Base-by-base conservation (phyloP, 2,113 vertebrate species). In the Merops nubicus region DNA sequence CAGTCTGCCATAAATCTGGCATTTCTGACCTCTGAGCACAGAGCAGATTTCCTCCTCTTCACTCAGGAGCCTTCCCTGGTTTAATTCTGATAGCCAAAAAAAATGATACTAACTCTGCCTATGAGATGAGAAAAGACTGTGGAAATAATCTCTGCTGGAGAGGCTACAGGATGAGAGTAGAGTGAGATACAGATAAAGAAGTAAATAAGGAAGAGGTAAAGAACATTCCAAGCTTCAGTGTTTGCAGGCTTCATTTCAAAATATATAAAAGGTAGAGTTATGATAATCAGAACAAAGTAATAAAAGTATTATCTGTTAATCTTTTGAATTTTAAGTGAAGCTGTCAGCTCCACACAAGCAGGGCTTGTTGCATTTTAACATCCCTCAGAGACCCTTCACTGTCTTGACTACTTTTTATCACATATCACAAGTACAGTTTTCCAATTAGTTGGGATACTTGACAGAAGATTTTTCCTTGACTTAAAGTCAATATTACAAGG, bases 261-360 rank as follows among this genome's bases (percentile, higher is more conserved):
- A 92, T 76, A 90, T 4, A 78, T 57, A 65, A 93, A 94, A 77
- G 36, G 53, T 11, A 57, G 65, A 73, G 26, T 79, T 78, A 47
- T 75, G 82, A 60, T 78, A 88, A 83, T 69, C 64, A 75, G 65
- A 77, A 34, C 6, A 38, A 56, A 86, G 43, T 85, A 76, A 92
- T 82, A 79, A 60, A 60, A 93, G 85, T 25, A 69, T 78, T 95
- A 75, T 85, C 85, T 93, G 77, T 69, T 81, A 92, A 89, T 84
- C 59, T 73, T 78, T 56, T 85, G 80, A 79, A 87, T 95, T 97
- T 97, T 87, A 96, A 97, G 43, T 42, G 59, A 38, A 70, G 36
- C 76, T 96, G 57, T 95, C 2, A 2, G 88, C 78, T 53, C 53
- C 74, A 51, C n/a, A 70, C 64, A 50, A 85, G 76, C 25, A 86